A percentile compares a stretch with the other conserved stretches of the same genome.
These are phyloP conservation scores for Hypotaenidia philippensis DNA, from an alignment of 2,797 vertebrate species.

Conservation along the genomic window DNA sequence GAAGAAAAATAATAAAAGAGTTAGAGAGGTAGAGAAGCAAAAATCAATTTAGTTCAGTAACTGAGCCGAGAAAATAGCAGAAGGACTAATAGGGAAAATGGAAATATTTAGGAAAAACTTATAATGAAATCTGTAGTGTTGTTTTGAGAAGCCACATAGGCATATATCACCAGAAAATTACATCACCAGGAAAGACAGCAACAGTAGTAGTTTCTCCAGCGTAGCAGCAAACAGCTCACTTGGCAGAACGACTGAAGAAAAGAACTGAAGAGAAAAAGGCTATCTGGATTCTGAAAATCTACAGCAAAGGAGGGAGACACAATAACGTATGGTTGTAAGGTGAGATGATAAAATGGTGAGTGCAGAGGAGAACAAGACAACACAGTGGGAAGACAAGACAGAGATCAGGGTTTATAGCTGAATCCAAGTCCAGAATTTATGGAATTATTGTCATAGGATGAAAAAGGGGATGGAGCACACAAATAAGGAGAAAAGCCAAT, in stretches of 20 bases:
- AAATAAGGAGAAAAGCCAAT: constrained; percentile 32
- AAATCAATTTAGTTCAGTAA: background rate
- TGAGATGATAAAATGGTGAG: background rate
- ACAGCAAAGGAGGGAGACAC: background rate
- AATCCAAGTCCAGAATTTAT: background rate
- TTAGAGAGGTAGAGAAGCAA: background rate
- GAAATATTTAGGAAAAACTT: background rate
- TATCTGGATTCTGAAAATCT: background rate
- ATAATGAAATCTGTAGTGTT: fast-evolving
- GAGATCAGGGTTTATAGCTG: constrained; percentile 17
- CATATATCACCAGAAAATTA: background rate
- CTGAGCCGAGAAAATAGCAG: background rate
- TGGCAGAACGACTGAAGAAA: background rate
- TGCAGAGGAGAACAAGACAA: background rate
- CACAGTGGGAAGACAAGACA: constrained; percentile 21
- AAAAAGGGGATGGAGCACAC: constrained; percentile 11
- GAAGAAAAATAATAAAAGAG: background rate
- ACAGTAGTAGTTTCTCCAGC: background rate
- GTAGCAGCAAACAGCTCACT: background rate
- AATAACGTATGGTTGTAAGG: background rate
- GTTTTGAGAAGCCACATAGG: background rate
- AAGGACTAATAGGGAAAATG: background rate
- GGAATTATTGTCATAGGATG: constrained; percentile 10
- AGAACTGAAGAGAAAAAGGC: background rate
- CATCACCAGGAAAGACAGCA: background rate